Evolutionary conservation across 2,888 invertebrate species (phyloP), one percentile per base, ranked within the genome.

Genomic region (Drosophila paramelanica): DNA sequence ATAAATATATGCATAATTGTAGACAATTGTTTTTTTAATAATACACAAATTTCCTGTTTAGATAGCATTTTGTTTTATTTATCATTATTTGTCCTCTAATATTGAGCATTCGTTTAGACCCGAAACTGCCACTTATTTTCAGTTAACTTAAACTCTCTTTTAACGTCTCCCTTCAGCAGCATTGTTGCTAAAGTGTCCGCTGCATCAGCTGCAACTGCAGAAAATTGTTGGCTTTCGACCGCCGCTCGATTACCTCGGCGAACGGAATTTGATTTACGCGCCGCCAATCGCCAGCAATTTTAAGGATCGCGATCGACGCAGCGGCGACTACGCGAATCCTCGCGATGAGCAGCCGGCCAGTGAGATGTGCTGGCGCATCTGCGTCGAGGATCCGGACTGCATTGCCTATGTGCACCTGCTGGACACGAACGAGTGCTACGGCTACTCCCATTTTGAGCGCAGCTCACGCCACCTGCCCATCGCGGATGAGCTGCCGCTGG

Each of bases 151-250:
- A 3, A 31, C 10, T 31, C 31, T 8, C 3, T 31, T 10, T 2
- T 0, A 27, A 10, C 33, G 4, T 33, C 38, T 47, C 50, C 50
- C 64, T 64, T n/a, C 61, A 90, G 90, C 77, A 82, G 88, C 89
- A 27, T 66, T 92, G 52, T 81, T 91, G 42, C 89, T 92, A 58
- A 89, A 92, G 76, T 92, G 92, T 71, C 92, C 92, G 8, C 69
- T 91, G 53, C 89, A 92, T 66, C 91, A 92, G 83, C 70, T 92
- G 84, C 91, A 91, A 70, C 84, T 92, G 72, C 91, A 92, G 77
- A 92, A 92, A 74, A 91, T 92, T 52, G 88, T 92, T 14, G 92
- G 92, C 7, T 92, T 90, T 80, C 91, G 92, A 2, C 92, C 92
- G 5, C 86, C 91, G 1, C 47, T 85, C 8, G 89, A 90, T 25